These are phyloP conservation scores for Pseudorectes ferrugineus DNA, from an alignment of 2,113 vertebrate genomes.

Conservation along the genomic window DNA sequence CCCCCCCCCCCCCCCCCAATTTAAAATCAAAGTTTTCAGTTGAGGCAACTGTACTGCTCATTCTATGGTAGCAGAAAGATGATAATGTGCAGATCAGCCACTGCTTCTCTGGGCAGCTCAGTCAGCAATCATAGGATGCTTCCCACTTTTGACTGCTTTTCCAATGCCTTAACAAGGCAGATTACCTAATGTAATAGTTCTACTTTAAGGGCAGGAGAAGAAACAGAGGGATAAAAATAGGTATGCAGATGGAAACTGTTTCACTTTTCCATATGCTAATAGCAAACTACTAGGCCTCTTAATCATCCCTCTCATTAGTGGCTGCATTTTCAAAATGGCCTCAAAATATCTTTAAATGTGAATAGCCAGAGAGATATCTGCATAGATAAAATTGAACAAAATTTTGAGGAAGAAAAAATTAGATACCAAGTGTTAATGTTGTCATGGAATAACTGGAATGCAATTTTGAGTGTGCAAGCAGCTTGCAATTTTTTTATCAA, in stretches of 20 bases:
- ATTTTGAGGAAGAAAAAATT: background rate
- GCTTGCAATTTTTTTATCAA: background rate
- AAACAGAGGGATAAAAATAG: conserved; percentile 41
- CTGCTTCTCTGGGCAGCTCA: background rate
- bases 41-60: background rate
- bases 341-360: background rate
- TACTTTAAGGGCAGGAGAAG: conserved; percentile 5
- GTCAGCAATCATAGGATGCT: background rate
- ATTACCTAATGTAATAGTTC: background rate
- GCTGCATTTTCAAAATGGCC: conserved; percentile 6
- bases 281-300: background rate
- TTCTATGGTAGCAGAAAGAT: background rate
- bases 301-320: conserved; percentile 28
- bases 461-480: background rate
- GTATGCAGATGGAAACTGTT: conserved; percentile 17
- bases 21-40: background rate
- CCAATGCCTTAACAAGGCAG: background rate
- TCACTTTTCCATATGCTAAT: conserved; percentile 52
- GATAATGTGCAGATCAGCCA: background rate
- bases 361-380: background rate
- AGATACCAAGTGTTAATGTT: background rate
- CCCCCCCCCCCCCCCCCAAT: too few relatives aligned
- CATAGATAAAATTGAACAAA: background rate
- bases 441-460: background rate
- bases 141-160: background rate